Conservation (phyloP, 2,113 vertebrate genomes). For the Centropus unirufus region DNA sequence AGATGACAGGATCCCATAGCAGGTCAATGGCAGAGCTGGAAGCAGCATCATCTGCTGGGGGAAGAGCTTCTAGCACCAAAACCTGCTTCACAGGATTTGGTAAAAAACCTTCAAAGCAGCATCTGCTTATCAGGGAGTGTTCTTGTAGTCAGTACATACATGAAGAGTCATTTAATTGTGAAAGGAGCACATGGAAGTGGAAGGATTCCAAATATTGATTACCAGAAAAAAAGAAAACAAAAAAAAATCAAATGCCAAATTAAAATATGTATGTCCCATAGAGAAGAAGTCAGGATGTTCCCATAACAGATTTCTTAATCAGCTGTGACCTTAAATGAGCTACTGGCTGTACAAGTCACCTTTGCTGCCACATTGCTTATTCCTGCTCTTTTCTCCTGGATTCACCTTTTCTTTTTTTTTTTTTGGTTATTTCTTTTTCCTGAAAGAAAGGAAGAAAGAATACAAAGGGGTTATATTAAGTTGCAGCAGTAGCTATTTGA, state of each 20-base stretch:
- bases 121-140: neutral
- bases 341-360: neutral
- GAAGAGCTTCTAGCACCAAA: neutral
- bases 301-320: neutral
- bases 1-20: rapidly evolving
- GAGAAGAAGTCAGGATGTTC: neutral
- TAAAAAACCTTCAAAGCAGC: neutral
- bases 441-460: neutral
- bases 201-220: neutral
- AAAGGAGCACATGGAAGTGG: rapidly evolving
- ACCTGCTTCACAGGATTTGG: neutral
- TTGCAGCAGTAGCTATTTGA: neutral
- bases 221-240: neutral
- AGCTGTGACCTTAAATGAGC: neutral
- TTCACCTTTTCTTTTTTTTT: neutral
- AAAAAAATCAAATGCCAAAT: no score
- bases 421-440: neutral
- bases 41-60: neutral
- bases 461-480: neutral
- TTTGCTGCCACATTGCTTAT: neutral
- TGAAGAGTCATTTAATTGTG: neutral
- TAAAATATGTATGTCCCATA: neutral
- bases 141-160: neutral
- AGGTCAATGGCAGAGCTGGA: neutral
- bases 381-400: neutral